phyloP scores from a whole-genome alignment of 2,888 invertebrate species.

The Sycophila texana region DNA sequence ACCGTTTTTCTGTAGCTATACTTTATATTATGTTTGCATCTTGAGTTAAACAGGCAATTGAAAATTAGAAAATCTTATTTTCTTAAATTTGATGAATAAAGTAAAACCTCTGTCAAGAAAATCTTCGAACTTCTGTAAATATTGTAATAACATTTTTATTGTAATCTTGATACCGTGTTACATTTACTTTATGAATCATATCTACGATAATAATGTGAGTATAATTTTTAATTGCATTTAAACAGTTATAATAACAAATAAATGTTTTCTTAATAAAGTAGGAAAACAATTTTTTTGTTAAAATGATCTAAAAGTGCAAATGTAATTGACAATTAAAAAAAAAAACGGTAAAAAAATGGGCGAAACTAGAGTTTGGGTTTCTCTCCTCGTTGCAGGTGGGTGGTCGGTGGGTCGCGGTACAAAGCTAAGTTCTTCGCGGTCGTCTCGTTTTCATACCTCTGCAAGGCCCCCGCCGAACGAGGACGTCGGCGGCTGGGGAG shows the following conservation, averaged over 20 bases:
- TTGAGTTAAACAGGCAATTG: not conserved
- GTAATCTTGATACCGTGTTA: conserved; percentile 54
- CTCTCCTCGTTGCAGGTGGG: conserved; percentile 74
- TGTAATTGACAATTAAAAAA: not conserved
- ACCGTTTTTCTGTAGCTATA: conserved; percentile 52
- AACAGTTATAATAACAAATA: not conserved
- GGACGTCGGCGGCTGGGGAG: conserved; percentile 59
- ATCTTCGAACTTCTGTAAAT: conserved; percentile 26
- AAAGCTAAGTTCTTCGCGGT: conserved; percentile 57
- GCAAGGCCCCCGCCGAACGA: conserved; percentile 1
- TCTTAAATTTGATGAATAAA: conserved; percentile 32
- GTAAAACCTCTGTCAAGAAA: conserved; percentile 54
- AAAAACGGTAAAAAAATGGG: conserved; percentile 55
- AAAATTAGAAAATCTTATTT: conserved; percentile 10
- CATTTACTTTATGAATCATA: conserved; percentile 42
- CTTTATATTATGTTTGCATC: conserved; percentile 12
- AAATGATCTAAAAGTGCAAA: not conserved
- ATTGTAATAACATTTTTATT: conserved; percentile 28
- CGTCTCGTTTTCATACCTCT: conserved; percentile 67
- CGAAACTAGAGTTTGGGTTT: conserved; percentile 72
- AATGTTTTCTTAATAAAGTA: not conserved
- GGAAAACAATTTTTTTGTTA: not conserved
- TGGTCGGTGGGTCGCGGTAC: conserved; percentile 65
- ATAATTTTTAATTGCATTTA: not conserved
- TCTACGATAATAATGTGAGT: conserved; percentile 3